Base-by-base conservation (phyloP, 2,797 vertebrate genomes). In the Danio tinwini region DNA sequence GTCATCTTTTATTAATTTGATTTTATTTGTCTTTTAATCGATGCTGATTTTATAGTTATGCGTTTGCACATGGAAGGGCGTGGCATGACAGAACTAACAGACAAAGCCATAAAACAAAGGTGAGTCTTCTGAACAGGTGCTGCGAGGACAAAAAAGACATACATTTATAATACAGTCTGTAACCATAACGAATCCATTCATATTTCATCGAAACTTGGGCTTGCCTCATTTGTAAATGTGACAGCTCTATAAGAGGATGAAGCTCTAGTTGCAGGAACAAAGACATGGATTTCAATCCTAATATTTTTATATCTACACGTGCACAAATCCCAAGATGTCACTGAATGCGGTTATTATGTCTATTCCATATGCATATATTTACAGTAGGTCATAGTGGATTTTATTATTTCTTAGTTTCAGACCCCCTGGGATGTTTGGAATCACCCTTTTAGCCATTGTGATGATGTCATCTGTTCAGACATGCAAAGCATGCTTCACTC, bases 101-200 rank as follows among this genome's bases (percentile, higher is more conserved):
- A 86, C 85, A 86, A 86, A 86, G 85, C 78, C 81, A 44, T 83
- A 81, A 81, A 84, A 86, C 74, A 86, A 84, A 86, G 74, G 79
- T 83, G 70, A 78, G 56, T 42, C 12, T 56, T 50, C n/a, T 78
- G 74, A 14, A 49, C 83, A 86, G 83, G 85, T 86, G 81, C 52
- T 67, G 64, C 70, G 9, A 67, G 47, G 56, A 16, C 5, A 6
- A 49, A 21, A 14, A 29, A 29, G 29, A 29, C 29, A 29, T 47
- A 52, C 10, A 52, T 52, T 52, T 12, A 11, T 52, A 61, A 44
- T 39, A 29, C 49, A n/a, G 19, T 21, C 49, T 14, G 45, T 37
- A 55, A 72, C 12, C 13, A 37, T 39, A 7, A 45, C 44, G 6
- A 13, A 72, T 62, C 45, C 17, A 29, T 62, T 42, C 8, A 52